Base-by-base conservation (phyloP, 2,797 vertebrate genomes). In the Kryptolebias ocellatus region DNA sequence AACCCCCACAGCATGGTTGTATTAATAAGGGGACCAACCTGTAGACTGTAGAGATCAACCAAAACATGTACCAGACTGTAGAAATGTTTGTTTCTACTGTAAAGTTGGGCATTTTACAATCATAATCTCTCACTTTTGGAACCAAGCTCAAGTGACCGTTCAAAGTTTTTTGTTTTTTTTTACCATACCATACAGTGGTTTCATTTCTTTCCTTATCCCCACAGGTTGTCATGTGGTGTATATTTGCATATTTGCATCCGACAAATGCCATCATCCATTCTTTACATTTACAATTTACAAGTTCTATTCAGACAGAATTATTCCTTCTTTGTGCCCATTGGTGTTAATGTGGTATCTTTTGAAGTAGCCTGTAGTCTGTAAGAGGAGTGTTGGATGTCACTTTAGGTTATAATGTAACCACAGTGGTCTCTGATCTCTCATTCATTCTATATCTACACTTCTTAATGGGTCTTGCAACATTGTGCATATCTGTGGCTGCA, bases 401-500 rank as follows among this genome's bases (percentile, higher is more conserved):
- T 18, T 60, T 63, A 74, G 76, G 62, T 69, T 76, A 74, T 53
- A 39, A 0, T 17, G 39, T 66, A 54, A 67, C 44, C 66, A 29
- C 74, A 53, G 51, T 50, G 49, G 44, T 63, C 67, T 78, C 53
- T 24, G 14, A 70, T 61, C 67, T 78, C 65, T 81, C 60, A 58
- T 78, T 52, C 42, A 14, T 60, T 78, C 70, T 70, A 16, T 15
- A 47, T 74, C 63, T 79, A 51, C 66, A 74, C 47, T 54, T 62
- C 53, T 53, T 68, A 76, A 79, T 59, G 59, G 68, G 62, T 80
- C 67, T 53, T 55, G 66, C 66, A 51, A 61, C 50, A 1, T 74
- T 76, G 66, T 72, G 59, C 55, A 61, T 83, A 74, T 85, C 78
- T 67, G 11, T 45, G 0, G 2, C 78, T 70, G 76, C 78, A 88